Evolutionary conservation across 2,113 vertebrate genomes (phyloP).

Genomic region (Proterorhinus semilunaris): DNA sequence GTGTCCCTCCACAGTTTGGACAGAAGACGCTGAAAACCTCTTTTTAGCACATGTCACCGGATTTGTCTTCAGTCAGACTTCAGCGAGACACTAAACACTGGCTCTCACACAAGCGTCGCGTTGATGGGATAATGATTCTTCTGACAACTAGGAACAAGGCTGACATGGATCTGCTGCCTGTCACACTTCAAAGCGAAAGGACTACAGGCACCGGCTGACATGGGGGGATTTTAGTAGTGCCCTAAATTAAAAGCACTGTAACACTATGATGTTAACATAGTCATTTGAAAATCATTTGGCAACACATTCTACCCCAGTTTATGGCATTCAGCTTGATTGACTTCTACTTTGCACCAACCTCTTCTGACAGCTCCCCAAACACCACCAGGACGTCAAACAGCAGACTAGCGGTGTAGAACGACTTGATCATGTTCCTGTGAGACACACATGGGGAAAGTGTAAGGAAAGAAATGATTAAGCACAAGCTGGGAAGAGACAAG

Average conservation of each 20-base stretch:
- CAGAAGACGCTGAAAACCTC: constrained; percentile 42
- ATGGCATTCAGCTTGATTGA: neutral
- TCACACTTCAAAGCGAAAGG: neutral
- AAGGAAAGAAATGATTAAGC: neutral
- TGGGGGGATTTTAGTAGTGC: neutral
- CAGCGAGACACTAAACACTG: constrained; percentile 4
- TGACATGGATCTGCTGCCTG: constrained; percentile 13
- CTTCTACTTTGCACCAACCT: constrained; percentile 78
- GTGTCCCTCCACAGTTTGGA: constrained; percentile 9
- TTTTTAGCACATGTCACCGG: constrained; percentile 39
- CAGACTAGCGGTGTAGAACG: constrained; percentile 96
- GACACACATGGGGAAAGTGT: constrained; percentile 13
- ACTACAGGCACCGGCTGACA: neutral
- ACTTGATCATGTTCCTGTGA: constrained; percentile 97
- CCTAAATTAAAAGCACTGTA: neutral
- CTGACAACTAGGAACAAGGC: constrained; percentile 11
- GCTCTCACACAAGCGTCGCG: constrained; percentile 19
- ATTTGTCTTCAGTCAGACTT: constrained; percentile 20
- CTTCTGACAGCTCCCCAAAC: constrained; percentile 94
- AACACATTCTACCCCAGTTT: neutral
- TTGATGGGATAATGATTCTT: constrained; percentile 33
- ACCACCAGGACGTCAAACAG: constrained; percentile 92
- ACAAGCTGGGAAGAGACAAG: neutral
- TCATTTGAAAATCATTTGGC: neutral
- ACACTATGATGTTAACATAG: too few species aligned